Evolutionary conservation across 2,888 invertebrate genomes (phyloP).

Genomic region (Zhengitettix transpicula): DNA sequence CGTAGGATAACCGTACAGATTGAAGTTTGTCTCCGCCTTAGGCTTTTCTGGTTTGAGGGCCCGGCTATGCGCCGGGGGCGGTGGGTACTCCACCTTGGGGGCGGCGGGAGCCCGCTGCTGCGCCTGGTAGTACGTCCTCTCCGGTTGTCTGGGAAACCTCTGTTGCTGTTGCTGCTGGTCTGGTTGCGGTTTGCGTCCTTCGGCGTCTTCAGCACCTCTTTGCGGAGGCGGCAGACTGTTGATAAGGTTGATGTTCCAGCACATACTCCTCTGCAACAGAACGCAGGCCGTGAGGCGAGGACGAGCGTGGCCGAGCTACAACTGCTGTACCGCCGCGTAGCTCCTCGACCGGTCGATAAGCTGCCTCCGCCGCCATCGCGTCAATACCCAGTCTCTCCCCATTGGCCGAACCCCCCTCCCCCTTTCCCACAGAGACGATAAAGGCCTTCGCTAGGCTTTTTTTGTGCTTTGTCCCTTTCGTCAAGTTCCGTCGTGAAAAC

Average conservation of each 20-base stretch:
- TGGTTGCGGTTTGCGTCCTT: constrained; percentile 7
- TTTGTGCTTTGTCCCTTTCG: no score
- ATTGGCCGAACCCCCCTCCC: no score
- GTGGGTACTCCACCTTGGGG: constrained; percentile 29
- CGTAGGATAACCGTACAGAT: constrained; percentile 44
- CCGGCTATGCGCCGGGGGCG: constrained; percentile 27
- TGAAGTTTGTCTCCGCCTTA: constrained; percentile 53
- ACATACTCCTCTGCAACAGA: constrained; percentile 12
- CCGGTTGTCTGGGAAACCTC: no score
- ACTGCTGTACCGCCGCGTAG: no score
- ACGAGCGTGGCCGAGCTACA: no score
- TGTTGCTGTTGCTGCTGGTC: constrained; percentile 3
- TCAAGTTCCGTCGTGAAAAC: no score
- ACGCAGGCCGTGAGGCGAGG: no score
- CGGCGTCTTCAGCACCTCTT: neutral
- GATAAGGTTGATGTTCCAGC: constrained; percentile 20
- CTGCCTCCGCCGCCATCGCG: no score
- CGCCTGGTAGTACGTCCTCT: constrained; percentile 17
- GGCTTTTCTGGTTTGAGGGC: constrained; percentile 20
- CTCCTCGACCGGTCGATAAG: no score
- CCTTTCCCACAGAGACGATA: no score
- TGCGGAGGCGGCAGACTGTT: constrained; percentile 21
- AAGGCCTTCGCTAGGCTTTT: no score
- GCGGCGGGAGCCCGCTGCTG: constrained; percentile 24
- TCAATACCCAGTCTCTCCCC: no score